Percentiles rank a stretch among this genome's conserved stretches.
Evolutionary conservation across 2,113 vertebrate species (phyloP).

Genomic region (Hemibagrus wyckioides): DNA sequence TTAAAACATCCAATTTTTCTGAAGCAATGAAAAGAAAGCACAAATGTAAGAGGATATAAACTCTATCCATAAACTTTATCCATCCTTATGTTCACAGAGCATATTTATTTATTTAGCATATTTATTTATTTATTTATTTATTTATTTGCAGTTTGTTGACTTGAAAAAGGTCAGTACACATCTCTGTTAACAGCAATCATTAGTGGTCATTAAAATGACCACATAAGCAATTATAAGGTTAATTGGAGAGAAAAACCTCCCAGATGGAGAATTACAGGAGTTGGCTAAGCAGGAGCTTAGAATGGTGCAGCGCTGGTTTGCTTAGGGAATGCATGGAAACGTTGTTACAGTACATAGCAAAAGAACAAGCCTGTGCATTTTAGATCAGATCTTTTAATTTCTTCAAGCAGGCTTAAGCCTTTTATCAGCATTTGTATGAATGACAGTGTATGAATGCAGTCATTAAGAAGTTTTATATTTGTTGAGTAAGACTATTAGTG

Average conservation of each 20-base stretch:
- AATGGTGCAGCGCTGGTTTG: neutral
- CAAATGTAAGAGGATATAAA: neutral
- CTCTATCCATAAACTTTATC: neutral
- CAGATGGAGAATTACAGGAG: neutral
- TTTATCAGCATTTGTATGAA: neutral
- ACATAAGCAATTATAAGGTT: neutral
- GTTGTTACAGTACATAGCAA: neutral
- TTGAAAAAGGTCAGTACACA: neutral
- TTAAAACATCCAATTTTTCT: neutral
- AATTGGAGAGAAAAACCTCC: neutral
- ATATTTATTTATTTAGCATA: too few species aligned
- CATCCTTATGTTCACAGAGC: neutral
- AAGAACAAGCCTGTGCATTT: neutral
- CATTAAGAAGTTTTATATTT: neutral
- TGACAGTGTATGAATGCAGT: neutral
- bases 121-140: too few species aligned
- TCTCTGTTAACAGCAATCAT: conserved; percentile 1
- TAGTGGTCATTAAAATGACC: neutral
- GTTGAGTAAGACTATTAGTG: neutral
- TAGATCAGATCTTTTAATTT: neutral
- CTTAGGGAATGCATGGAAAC: neutral
- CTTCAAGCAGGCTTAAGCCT: neutral
- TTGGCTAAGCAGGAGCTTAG: neutral
- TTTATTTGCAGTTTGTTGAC: neutral
- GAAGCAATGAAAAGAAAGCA: neutral